A percentile compares a stretch with the other conserved stretches of the same genome.
These are phyloP conservation scores for Leuctra nigra DNA, from an alignment of 2,888 invertebrate species.

Conservation along the genomic window DNA sequence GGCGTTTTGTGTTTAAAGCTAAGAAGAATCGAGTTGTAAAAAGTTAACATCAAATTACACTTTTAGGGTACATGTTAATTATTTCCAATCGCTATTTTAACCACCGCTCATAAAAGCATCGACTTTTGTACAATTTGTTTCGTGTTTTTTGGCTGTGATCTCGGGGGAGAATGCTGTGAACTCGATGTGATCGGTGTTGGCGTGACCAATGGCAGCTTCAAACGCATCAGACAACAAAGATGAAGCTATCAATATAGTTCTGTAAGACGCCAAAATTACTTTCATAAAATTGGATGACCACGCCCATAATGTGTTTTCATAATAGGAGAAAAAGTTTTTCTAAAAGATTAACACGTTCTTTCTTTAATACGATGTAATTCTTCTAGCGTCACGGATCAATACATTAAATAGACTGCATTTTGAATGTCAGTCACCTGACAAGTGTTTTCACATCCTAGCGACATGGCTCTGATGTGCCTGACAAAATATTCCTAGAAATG, in stretches of 20 bases:
- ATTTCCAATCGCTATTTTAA: not conserved
- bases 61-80: slow-evolving; percentile 2
- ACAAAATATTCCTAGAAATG: not conserved
- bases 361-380: too few relatives aligned
- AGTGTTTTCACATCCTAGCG: too few relatives aligned
- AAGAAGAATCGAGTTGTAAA: not conserved
- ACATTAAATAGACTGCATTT: too few relatives aligned
- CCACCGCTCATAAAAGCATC: not conserved
- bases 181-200: too few relatives aligned
- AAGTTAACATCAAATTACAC: slow-evolving; percentile 2
- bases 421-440: too few relatives aligned
- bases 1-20: not conserved
- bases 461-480: too few relatives aligned
- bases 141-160: not conserved
- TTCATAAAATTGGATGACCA: slow-evolving; percentile 16
- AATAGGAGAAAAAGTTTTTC: not conserved
- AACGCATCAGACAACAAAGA: slow-evolving; percentile 12
- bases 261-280: slow-evolving; percentile 1
- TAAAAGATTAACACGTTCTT: slow-evolving; percentile 9
- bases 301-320: slow-evolving; percentile 18
- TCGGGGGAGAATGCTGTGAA: too few relatives aligned
- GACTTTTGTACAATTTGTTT: not conserved
- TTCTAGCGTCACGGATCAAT: too few relatives aligned
- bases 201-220: not conserved
- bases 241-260: slow-evolving; percentile 16